These are phyloP conservation scores for Daphoenositta chrysoptera DNA, from an alignment of 2,113 vertebrate species.

Conservation along the genomic window DNA sequence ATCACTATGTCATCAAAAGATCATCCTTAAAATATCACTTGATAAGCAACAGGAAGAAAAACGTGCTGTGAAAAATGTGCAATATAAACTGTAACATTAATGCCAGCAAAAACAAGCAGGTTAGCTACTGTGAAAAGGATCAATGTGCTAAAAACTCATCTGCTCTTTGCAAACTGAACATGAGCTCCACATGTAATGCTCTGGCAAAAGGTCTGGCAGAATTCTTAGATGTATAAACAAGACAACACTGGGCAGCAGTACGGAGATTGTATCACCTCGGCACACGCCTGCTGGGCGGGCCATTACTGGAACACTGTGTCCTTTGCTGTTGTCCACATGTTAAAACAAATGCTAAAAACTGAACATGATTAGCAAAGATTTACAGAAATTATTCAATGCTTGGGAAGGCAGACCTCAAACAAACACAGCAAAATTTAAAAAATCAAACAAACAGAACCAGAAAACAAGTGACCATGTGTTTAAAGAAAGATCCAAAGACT, in stretches of 20 bases:
- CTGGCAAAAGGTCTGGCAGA: neutral
- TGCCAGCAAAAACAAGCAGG: neutral
- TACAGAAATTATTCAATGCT: neutral
- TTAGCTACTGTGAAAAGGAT: neutral
- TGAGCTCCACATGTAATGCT: neutral
- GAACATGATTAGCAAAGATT: neutral
- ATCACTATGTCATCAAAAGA: neutral
- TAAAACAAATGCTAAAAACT: slow-evolving; percentile 26
- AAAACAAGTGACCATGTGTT: neutral
- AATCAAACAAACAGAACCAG: neutral
- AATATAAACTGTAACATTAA: neutral
- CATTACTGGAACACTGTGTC: slow-evolving; percentile 25
- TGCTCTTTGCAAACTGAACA: neutral
- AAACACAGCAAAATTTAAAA: neutral
- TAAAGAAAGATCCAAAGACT: neutral
- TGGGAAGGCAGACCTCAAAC: neutral
- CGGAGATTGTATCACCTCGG: slow-evolving; percentile 42
- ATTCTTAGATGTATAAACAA: neutral
- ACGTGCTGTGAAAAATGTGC: neutral
- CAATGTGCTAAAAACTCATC: neutral
- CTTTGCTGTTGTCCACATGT: slow-evolving; percentile 13
- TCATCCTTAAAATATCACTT: neutral
- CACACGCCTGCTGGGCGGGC: neutral
- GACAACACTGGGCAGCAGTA: slow-evolving; percentile 23
- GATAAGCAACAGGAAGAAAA: neutral